Evolutionary conservation across 2,797 vertebrate species (phyloP), one percentile per base, ranked within the genome.

Genomic region (Aotus griseimembra): DNA sequence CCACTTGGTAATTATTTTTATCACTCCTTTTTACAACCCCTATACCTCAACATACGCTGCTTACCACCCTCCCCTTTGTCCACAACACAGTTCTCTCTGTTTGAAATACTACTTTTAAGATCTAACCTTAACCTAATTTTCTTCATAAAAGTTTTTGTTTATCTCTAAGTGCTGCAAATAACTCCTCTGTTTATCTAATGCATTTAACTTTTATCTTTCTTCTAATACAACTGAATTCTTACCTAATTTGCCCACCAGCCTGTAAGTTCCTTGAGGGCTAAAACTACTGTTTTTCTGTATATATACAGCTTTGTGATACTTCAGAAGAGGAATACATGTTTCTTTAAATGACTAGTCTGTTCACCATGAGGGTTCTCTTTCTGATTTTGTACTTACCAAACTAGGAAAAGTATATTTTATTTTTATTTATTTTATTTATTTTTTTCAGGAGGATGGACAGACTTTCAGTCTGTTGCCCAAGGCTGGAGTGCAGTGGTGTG

Each of bases 111-210:
- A 73, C 67, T 87, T 86, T 75, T 55, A 88, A 96, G 39, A 77
- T 3, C 15, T 67, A 93, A 90, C 20, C 55, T 39, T 88, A 92
- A 81, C 8, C 55, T 77, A 58, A 84, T 83, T 93, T 92, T 76
- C 76, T 95, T 95, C 52, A 94, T 83, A 64, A 88, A 92, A 88
- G 41, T 33, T 94, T 19, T 67, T 64, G 5, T 39, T 96, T 36
- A 75, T 90, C 75, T 85, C 15, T 75, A 67, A 46, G 33, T 55
- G n/a, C 61, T 79, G 41, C 19, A 19, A 93, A 46, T 85, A 94
- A 81, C 26, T 83, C 61, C 28, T 52, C 12, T 57, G 79, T 70
- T 94, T 79, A 73, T 36, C 82, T 48, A 86, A 93, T 72, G 36
- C 58, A 84, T 55, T 84, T 93, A 83, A 79, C 33, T 46, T 87